Conservation (phyloP, 2,113 vertebrate genomes). For the Promerops cafer region DNA sequence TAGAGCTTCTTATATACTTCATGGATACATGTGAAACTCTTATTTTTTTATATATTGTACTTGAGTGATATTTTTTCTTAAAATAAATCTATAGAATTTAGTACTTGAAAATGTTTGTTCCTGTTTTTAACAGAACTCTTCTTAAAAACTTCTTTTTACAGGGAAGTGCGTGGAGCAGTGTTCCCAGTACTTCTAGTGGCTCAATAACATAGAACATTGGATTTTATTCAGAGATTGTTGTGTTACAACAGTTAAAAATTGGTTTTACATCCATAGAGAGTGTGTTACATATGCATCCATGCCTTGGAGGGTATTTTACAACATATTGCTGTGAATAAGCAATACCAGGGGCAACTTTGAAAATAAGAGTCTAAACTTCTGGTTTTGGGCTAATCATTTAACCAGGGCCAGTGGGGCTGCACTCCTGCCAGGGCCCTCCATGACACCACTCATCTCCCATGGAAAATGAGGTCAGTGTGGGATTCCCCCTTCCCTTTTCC, state of each 20-base stretch:
- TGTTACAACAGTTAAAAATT: not conserved
- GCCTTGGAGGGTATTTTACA: not conserved
- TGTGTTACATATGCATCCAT: not conserved
- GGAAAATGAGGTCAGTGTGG: not conserved
- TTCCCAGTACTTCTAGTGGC: not conserved
- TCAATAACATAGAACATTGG: not conserved
- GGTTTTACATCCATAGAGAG: accelerated
- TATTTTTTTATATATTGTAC: not conserved
- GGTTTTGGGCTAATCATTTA: not conserved
- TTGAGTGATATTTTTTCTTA: not conserved
- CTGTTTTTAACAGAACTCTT: not conserved
- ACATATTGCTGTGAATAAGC: not conserved
- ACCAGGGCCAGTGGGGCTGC: not conserved
- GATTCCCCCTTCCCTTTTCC: too few species aligned
- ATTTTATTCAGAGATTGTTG: not conserved
- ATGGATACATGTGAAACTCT: not conserved
- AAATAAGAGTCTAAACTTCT: not conserved
- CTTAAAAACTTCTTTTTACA: not conserved
- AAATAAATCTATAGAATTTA: not conserved
- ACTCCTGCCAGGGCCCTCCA: not conserved
- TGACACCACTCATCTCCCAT: accelerated
- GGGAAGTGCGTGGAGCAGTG: not conserved
- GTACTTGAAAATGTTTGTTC: not conserved
- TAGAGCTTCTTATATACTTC: not conserved
- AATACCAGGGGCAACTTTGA: not conserved